Evolutionary conservation across 2,888 invertebrate genomes (phyloP), one percentile per base, ranked within the genome.

Genomic region (Campaea margaritaria): DNA sequence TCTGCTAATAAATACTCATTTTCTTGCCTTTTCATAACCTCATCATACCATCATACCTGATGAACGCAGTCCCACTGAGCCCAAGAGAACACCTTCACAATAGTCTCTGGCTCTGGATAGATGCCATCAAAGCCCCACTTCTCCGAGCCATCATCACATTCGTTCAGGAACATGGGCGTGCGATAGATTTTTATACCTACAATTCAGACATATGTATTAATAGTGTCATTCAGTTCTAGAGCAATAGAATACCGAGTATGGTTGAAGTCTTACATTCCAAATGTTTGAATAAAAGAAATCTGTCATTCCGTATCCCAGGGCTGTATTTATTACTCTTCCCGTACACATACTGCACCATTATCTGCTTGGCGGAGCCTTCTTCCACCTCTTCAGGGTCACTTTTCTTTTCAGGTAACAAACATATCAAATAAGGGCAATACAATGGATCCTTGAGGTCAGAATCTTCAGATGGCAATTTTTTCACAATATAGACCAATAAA

Each of bases 61-160:
- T 96, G 94, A 11, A 93, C 87, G 61, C 96, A 94, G 79, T 97
- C 96, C 97, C 97, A 97, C 74, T 97, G 97, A 0, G 96, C 96
- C 97, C 97, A 97, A 38, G 95, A 95, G 76, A 97, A 97, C 43
- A 94, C 94, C 76, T 94, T 94, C 1, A 96, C 96, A 65, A 94
- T 86, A 8, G 87, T 91, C 72, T 94, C 94, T 2, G 93, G 91
- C 21, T 93, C 89, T 0, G 94, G 75, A 13, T 93, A 87, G 13
- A 90, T 89, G 0, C 91, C 91, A 74, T 94, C 94, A 65, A 94
- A 89, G 12, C 90, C 89, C 94, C 94, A 94, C 62, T 89, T 91
- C 43, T 93, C 92, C 0, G 88, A 81, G 0, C 91, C 90, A 76
- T 92, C 92, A 27, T 91, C 90, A 78, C 81, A 86, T 65, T 91